These are phyloP conservation scores for Euplexia lucipara DNA, from an alignment of 2,888 invertebrate species.

Conservation along the genomic window DNA sequence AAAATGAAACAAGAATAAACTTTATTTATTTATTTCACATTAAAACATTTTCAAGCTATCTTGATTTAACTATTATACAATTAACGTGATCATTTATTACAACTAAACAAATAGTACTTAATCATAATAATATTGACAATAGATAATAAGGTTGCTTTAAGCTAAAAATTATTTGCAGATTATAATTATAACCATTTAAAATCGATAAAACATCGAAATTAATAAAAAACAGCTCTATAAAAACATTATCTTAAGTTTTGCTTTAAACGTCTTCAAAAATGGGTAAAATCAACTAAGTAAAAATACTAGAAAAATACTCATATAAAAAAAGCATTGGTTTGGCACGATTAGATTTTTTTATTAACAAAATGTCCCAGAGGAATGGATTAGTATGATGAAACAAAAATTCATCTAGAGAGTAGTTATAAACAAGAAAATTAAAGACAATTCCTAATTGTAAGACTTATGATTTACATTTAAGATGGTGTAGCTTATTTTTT, in stretches of 20 bases:
- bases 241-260: slow-evolving; percentile 33
- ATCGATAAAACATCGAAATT: slow-evolving; percentile 60
- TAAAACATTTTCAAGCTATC: slow-evolving; percentile 82
- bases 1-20: slow-evolving; percentile 66
- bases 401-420: slow-evolving; percentile 18
- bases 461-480: slow-evolving; percentile 39
- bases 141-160: slow-evolving; percentile 69
- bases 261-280: slow-evolving; percentile 46
- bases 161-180: slow-evolving; percentile 63
- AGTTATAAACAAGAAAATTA: slow-evolving; percentile 32
- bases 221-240: slow-evolving; percentile 43
- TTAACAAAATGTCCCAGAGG: slow-evolving; percentile 13
- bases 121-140: slow-evolving; percentile 48
- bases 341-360: slow-evolving; percentile 57
- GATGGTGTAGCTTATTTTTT: slow-evolving; percentile 37
- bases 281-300: slow-evolving; percentile 49
- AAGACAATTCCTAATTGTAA: slow-evolving; percentile 50
- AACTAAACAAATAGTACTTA: slow-evolving; percentile 72
- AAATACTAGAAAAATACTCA: slow-evolving; percentile 48
- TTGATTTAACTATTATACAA: slow-evolving; percentile 74
- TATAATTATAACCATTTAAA: slow-evolving; percentile 46
- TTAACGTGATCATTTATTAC: slow-evolving; percentile 73
- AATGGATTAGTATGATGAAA: slow-evolving; percentile 32
- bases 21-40: slow-evolving; percentile 83
- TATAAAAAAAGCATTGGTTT: slow-evolving; percentile 56